A percentile compares a stretch with the other conserved stretches of the same genome.
Evolutionary conservation across 2,888 invertebrate genomes (phyloP).

Genomic region (Temnothorax rugatulus): DNA sequence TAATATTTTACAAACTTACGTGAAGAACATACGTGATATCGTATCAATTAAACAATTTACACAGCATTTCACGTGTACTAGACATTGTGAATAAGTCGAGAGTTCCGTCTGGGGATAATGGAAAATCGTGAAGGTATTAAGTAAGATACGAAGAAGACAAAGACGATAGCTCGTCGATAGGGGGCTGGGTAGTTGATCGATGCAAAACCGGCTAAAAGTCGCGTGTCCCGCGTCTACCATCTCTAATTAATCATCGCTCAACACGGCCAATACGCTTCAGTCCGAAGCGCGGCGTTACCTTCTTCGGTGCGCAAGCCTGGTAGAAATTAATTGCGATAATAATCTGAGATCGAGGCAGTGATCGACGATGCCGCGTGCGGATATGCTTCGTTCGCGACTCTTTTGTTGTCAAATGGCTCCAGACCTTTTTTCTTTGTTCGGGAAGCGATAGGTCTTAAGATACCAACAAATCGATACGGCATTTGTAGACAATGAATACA

Average conservation of each 20-base stretch:
- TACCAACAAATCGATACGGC: conserved; percentile 44
- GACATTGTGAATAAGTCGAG: background rate
- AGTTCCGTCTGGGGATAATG: background rate
- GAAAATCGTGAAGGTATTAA: conserved; percentile 43
- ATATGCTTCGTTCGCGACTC: conserved; percentile 45
- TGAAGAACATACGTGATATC: background rate
- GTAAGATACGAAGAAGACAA: conserved; percentile 16
- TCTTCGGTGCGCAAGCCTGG: conserved; percentile 43
- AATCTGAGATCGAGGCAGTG: conserved; percentile 57
- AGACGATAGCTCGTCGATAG: conserved; percentile 50
- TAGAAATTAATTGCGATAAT: conserved; percentile 62
- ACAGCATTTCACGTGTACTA: background rate
- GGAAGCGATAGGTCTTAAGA: conserved; percentile 21
- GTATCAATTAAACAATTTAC: conserved; percentile 3
- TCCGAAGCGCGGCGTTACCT: conserved; percentile 55
- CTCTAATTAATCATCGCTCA: conserved; percentile 78
- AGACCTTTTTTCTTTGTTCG: conserved; percentile 18
- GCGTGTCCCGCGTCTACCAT: conserved; percentile 74
- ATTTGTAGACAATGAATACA: conserved; percentile 47
- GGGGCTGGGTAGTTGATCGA: conserved; percentile 64
- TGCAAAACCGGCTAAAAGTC: conserved; percentile 71
- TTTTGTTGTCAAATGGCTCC: conserved; percentile 45
- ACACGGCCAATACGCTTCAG: conserved; percentile 73
- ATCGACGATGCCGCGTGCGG: conserved; percentile 57
- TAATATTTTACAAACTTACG: background rate